Evolutionary conservation across 2,888 invertebrate species (phyloP).

Genomic region (Clusia tigrina): DNA sequence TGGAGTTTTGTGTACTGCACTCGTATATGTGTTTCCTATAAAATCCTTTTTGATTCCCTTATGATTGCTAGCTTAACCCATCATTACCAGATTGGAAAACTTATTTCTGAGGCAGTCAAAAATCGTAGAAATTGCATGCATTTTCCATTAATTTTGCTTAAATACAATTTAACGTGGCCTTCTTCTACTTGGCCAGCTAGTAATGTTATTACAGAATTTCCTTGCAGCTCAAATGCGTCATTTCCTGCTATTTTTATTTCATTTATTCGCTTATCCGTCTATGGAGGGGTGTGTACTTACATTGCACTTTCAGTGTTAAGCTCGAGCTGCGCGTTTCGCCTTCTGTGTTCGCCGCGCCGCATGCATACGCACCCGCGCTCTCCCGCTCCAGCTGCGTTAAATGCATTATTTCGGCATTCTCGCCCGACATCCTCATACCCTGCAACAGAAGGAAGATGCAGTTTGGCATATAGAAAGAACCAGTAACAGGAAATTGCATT

Average conservation of each 20-base stretch:
- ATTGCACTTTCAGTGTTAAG: constrained; percentile 76
- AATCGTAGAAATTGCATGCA: too few species aligned
- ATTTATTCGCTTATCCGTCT: constrained; percentile 6
- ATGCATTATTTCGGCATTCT: constrained; percentile 68
- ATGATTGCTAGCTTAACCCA: too few species aligned
- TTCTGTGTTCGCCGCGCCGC: constrained; percentile 81
- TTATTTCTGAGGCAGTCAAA: too few species aligned
- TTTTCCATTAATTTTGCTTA: too few species aligned
- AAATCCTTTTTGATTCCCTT: too few species aligned
- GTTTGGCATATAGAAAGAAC: too few species aligned
- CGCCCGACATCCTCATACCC: constrained; percentile 66
- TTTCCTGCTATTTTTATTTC: background rate
- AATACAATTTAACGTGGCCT: too few species aligned
- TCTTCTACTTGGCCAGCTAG: too few species aligned
- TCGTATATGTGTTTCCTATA: too few species aligned
- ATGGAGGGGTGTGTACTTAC: constrained; percentile 75
- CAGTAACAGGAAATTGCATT: constrained; percentile 21
- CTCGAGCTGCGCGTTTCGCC: constrained; percentile 82
- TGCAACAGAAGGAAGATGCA: constrained; percentile 38
- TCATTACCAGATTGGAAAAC: too few species aligned
- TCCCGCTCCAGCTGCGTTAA: constrained; percentile 74
- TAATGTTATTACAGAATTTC: background rate
- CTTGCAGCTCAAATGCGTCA: too few species aligned
- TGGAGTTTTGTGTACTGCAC: too few species aligned
- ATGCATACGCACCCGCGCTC: constrained; percentile 81